Base-by-base conservation (phyloP, 1,140 invertebrate genomes). In the Glossosoma conforme region DNA sequence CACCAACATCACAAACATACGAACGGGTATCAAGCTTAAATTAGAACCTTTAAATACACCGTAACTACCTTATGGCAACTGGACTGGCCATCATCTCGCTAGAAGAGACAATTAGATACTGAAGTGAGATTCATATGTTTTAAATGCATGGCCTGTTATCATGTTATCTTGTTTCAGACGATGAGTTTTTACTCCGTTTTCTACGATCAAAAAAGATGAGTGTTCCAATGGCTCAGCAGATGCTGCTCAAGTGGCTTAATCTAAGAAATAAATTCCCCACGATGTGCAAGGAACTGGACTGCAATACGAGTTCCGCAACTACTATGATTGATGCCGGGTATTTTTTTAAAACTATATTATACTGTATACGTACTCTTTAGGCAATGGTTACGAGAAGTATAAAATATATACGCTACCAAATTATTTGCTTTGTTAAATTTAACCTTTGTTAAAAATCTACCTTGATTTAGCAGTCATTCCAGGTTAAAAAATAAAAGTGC, bases 141-240 rank as follows among this genome's bases (percentile, higher is more conserved):
- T n/a, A 25, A 6, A 33, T 33, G 6, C 5, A 9, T 5, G 45
- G n/a, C 18, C 25, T 41, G 13, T 52, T 60, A 52, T 36, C 33
- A 65, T 28, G 19, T 21, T 35, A 10, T 52, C 28, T 28, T 44
- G 30, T 61, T 71, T 36, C 69, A 81, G 88, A 91, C 67, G 77
- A 82, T 33, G 76, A 69, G 44, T 91, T 90, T 65, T 70, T 91
- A 47, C 67, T 91, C 25, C 73, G 87, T 28, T 91, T 91, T 61
- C 70, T 91, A 37, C 75, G 87, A 2, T 77, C 80, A 32, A 85
- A 88, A 62, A 91, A 91, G 65, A 91, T 83, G 70, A 85, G 83
- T 58, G 75, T 92, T 13, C 84, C 83, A 1, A 81, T 89, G 77
- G 84, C 89, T 0, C 82, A 90, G 61, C 81, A 87, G 60, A 83